Percentiles rank a stretch among this genome's conserved stretches.
phyloP scores from a whole-genome alignment of 2,888 invertebrate species.

The Zygothrica quintamaculata region DNA sequence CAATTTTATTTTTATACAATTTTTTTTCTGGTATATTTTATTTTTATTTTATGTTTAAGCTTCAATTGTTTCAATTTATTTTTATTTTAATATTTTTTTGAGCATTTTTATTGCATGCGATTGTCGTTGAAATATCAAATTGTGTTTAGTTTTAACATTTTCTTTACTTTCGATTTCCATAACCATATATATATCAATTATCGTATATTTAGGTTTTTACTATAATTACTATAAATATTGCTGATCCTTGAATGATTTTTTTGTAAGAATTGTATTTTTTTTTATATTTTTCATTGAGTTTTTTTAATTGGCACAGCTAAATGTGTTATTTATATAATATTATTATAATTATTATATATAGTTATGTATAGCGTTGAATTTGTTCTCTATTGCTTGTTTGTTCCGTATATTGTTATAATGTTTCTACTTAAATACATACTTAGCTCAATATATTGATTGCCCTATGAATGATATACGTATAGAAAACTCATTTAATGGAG shows the following conservation, averaged over 20 bases:
- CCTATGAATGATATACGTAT: slow-evolving; percentile 36
- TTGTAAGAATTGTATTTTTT: slow-evolving; percentile 11
- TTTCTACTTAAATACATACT: slow-evolving; percentile 34
- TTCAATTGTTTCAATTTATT: slow-evolving; percentile 37
- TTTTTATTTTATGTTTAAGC: slow-evolving; percentile 40
- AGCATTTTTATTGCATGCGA: slow-evolving; percentile 71
- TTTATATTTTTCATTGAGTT: slow-evolving; percentile 45
- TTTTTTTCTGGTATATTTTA: slow-evolving; percentile 22
- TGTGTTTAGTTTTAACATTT: slow-evolving; percentile 31
- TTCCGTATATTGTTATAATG: slow-evolving; percentile 8
- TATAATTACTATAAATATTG: slow-evolving; percentile 12
- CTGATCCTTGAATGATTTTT: slow-evolving; percentile 7
- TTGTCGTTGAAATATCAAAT: slow-evolving; percentile 64
- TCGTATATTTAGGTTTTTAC: too few species aligned
- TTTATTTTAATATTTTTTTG: slow-evolving; percentile 50
- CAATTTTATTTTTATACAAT: slow-evolving; percentile 13
- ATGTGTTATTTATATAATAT: slow-evolving; percentile 15
- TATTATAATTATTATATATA: background rate
- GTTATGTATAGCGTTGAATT: slow-evolving; percentile 23
- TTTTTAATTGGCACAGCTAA: slow-evolving; percentile 71
- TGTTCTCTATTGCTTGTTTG: slow-evolving; percentile 29
- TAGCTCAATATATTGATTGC: slow-evolving; percentile 70
- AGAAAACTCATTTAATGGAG: slow-evolving; percentile 15
- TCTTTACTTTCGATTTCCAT: slow-evolving; percentile 20
- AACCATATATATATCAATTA: too few species aligned